A percentile compares a stretch with the other conserved stretches of the same genome.
These are phyloP conservation scores for Chloroceryle aenea DNA, from an alignment of 2,113 vertebrate genomes.

Conservation along the genomic window DNA sequence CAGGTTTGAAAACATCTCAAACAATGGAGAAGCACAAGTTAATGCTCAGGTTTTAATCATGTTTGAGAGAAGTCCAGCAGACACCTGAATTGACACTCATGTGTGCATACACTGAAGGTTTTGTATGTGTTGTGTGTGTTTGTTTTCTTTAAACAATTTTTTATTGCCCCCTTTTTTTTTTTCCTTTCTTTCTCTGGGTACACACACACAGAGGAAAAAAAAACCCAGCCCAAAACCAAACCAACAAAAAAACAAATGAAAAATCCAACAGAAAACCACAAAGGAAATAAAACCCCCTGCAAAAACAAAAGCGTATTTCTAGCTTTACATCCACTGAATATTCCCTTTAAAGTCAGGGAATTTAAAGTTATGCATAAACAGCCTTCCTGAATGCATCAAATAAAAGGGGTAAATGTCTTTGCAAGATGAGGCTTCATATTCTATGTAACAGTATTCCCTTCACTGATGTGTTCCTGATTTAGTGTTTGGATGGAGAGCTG, in stretches of 20 bases:
- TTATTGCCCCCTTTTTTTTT: not conserved
- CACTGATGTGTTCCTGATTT: not conserved
- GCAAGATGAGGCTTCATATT: not conserved
- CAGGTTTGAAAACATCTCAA: not conserved
- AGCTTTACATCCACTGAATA: not conserved
- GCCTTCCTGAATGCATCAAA: not conserved
- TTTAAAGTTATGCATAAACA: slow-evolving; percentile 2
- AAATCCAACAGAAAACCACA: not conserved
- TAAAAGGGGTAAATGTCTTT: not conserved
- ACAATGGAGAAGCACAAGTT: not conserved
- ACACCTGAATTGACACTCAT: not conserved
- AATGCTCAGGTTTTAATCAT: not conserved
- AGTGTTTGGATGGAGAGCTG: not conserved
- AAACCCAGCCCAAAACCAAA: not conserved
- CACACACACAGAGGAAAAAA: not conserved
- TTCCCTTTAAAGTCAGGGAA: slow-evolving; percentile 30
- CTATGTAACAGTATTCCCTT: not conserved
- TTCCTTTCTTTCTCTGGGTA: not conserved
- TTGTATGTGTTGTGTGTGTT: not conserved
- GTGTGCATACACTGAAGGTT: not conserved
- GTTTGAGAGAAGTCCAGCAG: not conserved
- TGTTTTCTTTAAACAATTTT: not conserved
- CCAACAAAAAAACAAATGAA: not conserved
- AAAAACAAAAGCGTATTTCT: slow-evolving; percentile 11
- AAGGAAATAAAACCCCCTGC: not conserved